phyloP scores from a whole-genome alignment of 2,888 invertebrate species.

The Orgyia antiqua region DNA sequence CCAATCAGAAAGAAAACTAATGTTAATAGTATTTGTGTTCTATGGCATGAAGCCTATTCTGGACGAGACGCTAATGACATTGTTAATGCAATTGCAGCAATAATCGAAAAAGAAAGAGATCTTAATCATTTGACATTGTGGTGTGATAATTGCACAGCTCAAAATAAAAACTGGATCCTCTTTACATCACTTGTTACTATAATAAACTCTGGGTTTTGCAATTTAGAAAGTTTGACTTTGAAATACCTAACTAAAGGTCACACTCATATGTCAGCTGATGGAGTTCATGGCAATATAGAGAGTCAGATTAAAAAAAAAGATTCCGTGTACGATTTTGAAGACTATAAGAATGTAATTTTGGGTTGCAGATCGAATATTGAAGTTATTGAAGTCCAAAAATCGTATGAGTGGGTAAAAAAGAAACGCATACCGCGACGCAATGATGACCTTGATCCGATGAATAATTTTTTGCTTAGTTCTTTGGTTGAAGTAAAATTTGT shows the following conservation, averaged over 20 bases:
- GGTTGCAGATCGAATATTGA: constrained; percentile 3
- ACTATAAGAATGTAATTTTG: constrained; percentile 3
- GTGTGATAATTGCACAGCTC: no score
- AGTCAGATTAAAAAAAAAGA: constrained; percentile 1
- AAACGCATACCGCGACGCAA: constrained; percentile 2
- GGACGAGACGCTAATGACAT: background rate
- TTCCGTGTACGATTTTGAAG: constrained; percentile 3
- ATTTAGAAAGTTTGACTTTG: constrained; percentile 3
- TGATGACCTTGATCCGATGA: constrained; percentile 1
- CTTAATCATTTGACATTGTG: background rate
- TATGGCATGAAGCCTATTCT: constrained; percentile 11
- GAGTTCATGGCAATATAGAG: constrained; percentile 1
- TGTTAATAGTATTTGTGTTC: constrained; percentile 5
- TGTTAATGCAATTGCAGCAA: constrained; percentile 1
- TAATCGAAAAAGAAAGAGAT: constrained; percentile 3
- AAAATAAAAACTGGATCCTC: no score
- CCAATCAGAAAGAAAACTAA: constrained; percentile 10
- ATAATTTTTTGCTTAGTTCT: constrained; percentile 2
- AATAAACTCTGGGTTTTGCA: constrained; percentile 2
- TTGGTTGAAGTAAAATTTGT: constrained; percentile 3
- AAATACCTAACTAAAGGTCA: constrained; percentile 3
- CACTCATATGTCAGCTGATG: background rate
- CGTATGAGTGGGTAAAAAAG: constrained; percentile 3
- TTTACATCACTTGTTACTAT: constrained; percentile 3
- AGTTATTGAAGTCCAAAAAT: constrained; percentile 3